phyloP scores from a whole-genome alignment of 37 sponge, comb jelly and placozoan genomes.

The Mnemiopsis leidyi region DNA sequence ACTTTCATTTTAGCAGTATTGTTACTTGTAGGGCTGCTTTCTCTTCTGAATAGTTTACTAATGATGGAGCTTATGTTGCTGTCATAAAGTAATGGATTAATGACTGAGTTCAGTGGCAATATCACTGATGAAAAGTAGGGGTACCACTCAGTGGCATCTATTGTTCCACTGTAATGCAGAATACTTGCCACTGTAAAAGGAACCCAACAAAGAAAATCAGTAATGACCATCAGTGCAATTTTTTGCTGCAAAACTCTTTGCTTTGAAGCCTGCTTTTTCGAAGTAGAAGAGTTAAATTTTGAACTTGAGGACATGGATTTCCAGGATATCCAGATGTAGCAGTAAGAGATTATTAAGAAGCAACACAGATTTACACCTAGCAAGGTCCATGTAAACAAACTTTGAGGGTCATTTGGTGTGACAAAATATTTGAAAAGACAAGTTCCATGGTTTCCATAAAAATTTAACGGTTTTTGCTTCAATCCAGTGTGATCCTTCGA shows the following conservation, averaged over 20 bases:
- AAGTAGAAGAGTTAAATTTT: background rate
- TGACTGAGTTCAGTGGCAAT: background rate
- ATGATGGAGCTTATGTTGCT: background rate
- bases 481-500: conserved; percentile 17
- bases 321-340: background rate
- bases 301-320: background rate
- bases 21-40: background rate
- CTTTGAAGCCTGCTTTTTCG: background rate
- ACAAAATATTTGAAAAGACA: conserved; percentile 30
- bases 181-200: background rate
- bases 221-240: background rate
- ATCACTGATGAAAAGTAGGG: background rate
- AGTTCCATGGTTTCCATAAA: background rate
- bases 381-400: background rate
- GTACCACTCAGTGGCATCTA: background rate
- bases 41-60: background rate
- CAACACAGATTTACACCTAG: background rate
- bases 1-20: background rate
- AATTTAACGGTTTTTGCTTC: background rate
- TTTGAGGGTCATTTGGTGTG: conserved; percentile 6
- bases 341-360: background rate
- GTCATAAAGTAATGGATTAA: background rate
- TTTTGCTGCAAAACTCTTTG: background rate
- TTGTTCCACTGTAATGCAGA: background rate
- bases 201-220: background rate